These are phyloP conservation scores for Cyanocitta stelleri DNA, from an alignment of 2,113 vertebrate genomes.

Conservation along the genomic window DNA sequence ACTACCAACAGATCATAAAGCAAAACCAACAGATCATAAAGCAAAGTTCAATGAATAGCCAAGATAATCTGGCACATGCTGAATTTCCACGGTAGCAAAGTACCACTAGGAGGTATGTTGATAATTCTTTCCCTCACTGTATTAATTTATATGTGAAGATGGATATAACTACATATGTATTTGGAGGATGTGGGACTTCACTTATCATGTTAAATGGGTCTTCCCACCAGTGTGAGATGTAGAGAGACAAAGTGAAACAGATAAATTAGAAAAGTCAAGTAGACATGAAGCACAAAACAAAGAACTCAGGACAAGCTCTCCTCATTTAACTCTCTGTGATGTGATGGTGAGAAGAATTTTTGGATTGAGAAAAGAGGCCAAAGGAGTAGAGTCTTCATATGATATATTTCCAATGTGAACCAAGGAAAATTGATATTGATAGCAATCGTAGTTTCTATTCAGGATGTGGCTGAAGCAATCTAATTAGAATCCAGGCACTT, in stretches of 20 bases:
- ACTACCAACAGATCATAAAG: neutral
- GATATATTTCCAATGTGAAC: neutral
- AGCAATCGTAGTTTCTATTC: neutral
- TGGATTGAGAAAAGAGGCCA: neutral
- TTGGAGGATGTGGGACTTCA: neutral
- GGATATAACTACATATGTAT: neutral
- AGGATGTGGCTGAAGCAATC: neutral
- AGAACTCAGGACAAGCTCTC: neutral
- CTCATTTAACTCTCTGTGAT: neutral
- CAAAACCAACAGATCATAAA: neutral
- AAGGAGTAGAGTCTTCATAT: neutral
- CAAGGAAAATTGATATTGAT: neutral
- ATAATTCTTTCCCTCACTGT: neutral
- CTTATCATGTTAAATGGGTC: neutral
- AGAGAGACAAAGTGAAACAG: neutral
- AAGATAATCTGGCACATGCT: neutral
- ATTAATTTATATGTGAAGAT: neutral
- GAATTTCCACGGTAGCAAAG: neutral
- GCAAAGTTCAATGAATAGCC: neutral
- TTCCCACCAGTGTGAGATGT: neutral
- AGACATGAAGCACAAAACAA: neutral
- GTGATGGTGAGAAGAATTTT: neutral
- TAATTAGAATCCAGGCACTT: neutral
- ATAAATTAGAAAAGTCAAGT: neutral
- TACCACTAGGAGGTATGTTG: neutral